These are phyloP conservation scores for Tyria jacobaeae DNA, from an alignment of 2,888 invertebrate genomes.

Conservation along the genomic window DNA sequence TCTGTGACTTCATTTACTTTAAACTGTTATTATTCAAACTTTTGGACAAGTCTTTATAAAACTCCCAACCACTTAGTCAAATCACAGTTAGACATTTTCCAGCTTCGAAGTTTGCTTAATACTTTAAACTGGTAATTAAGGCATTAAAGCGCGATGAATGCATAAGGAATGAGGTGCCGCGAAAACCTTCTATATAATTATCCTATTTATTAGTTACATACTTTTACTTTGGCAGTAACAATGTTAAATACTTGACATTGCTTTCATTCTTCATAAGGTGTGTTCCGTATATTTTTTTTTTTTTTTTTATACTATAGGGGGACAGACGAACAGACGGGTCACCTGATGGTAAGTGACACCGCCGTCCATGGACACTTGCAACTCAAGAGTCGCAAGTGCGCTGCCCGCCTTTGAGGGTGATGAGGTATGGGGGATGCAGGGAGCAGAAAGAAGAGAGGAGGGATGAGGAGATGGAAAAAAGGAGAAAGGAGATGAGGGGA, in stretches of 20 bases:
- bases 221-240: slow-evolving; percentile 46
- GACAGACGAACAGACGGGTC: no score
- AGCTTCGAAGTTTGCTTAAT: slow-evolving; percentile 80
- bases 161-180: slow-evolving; percentile 78
- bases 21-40: slow-evolving; percentile 57
- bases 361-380: no score
- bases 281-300: no score
- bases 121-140: slow-evolving; percentile 86
- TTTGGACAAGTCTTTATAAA: slow-evolving; percentile 56
- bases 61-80: slow-evolving; percentile 70
- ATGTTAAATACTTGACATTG: slow-evolving; percentile 36
- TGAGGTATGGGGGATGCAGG: no score
- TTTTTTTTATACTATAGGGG: no score
- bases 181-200: slow-evolving; percentile 76
- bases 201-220: slow-evolving; percentile 61
- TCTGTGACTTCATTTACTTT: slow-evolving; percentile 30
- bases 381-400: no score
- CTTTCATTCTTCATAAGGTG: slow-evolving; percentile 21
- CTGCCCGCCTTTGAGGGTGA: no score
- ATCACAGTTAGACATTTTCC: slow-evolving; percentile 72
- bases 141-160: slow-evolving; percentile 83
- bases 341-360: no score
- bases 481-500: no score
- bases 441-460: no score
- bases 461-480: no score